Base-by-base conservation (phyloP, 2,113 vertebrate genomes). In the Mirza zaza region DNA sequence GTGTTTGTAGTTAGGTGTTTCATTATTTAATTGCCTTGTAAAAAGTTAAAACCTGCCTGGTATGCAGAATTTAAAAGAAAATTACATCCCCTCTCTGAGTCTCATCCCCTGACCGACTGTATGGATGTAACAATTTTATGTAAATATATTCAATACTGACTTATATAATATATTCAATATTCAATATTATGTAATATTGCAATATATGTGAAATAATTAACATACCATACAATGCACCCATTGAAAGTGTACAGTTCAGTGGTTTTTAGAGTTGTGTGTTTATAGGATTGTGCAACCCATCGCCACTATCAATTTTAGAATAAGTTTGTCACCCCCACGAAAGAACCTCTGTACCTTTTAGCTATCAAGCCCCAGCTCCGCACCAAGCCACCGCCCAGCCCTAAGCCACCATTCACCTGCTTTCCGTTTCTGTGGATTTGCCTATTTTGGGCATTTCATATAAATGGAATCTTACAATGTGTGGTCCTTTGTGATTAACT, bases 1-100 rank as follows among this genome's bases (percentile, higher is more conserved):
- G 39, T 95, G 82, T 73, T 90, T 91, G 3, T 34, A 84, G 96
- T 92, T 96, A 17, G 93, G 42, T 68, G 73, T 90, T 80, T 92
- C 52, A 65, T 85, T 93, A 36, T 29, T 87, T 11, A 59, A 87
- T 76, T 76, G 39, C 39, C 6, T 45, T 82, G 81, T 52, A 3
- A 75, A 91, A 85, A 96, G 83, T 36, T 65, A 91, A 96, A 91
- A 55, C 23, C 8, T 68, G 21, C 6, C 13, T 90, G 5, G 3
- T 75, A 63, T 36, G 87, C 81, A 91, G 61, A 90, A 73, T 75
- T 90, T 1, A 25, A 39, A 71, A 71, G 6, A 71, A 39, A 71
- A 71, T 71, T 39, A 71, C 36, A 39, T 39, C 17, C 57, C 25
- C n/a, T 91, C 42, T 61, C 25, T n/a, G 13, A 84, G 23, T 77